Conservation (phyloP, 1,140 invertebrate species). For the Catajapyx aquilonaris region DNA sequence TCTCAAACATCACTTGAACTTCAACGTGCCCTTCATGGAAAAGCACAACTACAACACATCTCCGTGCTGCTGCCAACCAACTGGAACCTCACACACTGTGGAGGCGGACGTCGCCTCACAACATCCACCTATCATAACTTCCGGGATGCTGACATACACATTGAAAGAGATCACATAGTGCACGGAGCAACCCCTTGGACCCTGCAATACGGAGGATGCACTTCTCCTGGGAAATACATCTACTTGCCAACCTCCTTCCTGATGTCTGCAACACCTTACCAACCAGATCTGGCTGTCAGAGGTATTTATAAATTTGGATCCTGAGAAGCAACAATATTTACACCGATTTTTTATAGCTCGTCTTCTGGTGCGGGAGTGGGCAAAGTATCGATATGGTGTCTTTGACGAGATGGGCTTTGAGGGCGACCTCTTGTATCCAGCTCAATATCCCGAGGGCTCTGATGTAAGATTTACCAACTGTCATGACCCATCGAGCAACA, state of each 20-base stretch:
- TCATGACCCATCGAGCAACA: conserved; percentile 23
- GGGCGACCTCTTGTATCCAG: conserved; percentile 33
- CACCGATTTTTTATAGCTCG: conserved; percentile 18
- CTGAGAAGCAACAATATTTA: background rate
- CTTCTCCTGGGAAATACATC: background rate
- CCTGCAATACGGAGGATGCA: background rate
- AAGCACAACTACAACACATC: too few species aligned
- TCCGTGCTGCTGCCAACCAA: too few species aligned
- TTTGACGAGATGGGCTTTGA: conserved; percentile 40
- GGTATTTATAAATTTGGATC: background rate
- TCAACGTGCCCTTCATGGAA: too few species aligned
- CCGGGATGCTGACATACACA: too few species aligned
- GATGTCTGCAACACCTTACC: background rate
- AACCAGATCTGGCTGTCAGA: background rate
- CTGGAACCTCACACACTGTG: too few species aligned
- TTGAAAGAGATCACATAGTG: too few species aligned
- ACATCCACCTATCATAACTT: too few species aligned
- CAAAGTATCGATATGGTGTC: conserved; percentile 42
- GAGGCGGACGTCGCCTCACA: too few species aligned
- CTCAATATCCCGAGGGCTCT: conserved; percentile 12
- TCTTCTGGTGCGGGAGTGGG: conserved; percentile 35
- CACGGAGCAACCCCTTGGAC: too few species aligned
- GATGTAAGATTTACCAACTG: conserved; percentile 23
- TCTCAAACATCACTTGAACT: too few species aligned
- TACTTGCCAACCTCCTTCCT: background rate